A percentile compares a stretch with the other conserved stretches of the same genome.
Conservation (phyloP, 2,113 vertebrate genomes). For the Patagioenas fasciata region DNA sequence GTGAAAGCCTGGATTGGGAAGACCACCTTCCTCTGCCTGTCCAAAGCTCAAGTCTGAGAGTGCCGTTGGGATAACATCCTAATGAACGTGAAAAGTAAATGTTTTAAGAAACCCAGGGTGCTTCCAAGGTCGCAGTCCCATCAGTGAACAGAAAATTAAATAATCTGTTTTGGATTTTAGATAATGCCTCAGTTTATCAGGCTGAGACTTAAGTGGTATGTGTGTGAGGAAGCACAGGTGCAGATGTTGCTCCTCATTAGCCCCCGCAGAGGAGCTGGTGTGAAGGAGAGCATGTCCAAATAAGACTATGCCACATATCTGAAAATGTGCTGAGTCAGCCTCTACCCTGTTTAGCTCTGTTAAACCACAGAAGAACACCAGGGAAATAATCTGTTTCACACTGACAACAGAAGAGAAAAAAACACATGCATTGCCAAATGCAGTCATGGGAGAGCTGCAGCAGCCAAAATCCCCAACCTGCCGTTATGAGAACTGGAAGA, state of each 20-base stretch:
- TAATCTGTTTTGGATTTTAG: background rate
- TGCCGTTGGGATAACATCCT: background rate
- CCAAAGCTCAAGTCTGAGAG: accelerated
- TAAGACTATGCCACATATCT: background rate
- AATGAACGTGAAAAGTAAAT: background rate
- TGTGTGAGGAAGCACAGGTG: accelerated
- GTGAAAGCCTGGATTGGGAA: background rate
- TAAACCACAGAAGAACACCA: background rate
- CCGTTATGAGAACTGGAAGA: background rate
- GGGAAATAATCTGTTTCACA: background rate
- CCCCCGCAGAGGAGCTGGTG: accelerated
- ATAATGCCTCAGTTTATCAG: background rate
- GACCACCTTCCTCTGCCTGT: background rate
- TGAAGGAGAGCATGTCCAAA: background rate
- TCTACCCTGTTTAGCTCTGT: background rate
- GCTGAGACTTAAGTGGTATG: background rate
- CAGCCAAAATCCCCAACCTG: background rate
- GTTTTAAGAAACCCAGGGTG: background rate
- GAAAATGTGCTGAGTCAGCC: background rate
- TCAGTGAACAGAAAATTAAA: background rate
- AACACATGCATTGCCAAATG: background rate
- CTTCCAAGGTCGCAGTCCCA: background rate
- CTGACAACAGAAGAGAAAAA: background rate
- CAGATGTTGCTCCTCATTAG: background rate
- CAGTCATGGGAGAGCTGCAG: background rate